phyloP scores from a whole-genome alignment of 2,888 invertebrate genomes.

The Reticulitermes lucifugus region DNA sequence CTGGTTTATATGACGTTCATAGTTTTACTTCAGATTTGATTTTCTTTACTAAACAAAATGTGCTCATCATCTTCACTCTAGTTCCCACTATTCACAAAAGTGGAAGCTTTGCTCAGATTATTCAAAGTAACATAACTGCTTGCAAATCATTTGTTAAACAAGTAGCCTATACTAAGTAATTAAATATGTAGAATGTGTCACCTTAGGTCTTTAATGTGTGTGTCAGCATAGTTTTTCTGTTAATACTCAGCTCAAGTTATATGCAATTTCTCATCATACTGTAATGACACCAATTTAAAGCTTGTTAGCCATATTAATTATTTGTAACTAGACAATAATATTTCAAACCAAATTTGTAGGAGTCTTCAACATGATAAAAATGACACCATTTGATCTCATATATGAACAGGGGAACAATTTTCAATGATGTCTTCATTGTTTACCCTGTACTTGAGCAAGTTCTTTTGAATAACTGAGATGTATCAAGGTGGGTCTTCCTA shows the following conservation, averaged over 20 bases:
- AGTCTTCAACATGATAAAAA: neutral
- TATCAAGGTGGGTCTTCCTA: too few relatives aligned
- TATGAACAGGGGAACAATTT: neutral
- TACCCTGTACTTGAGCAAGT: neutral
- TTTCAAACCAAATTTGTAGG: neutral
- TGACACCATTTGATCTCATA: neutral
- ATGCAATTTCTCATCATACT: neutral
- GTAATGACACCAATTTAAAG: neutral
- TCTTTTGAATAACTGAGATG: neutral
- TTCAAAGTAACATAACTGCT: neutral
- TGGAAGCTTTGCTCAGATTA: neutral
- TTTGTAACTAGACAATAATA: neutral
- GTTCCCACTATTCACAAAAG: neutral
- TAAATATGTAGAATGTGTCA: neutral
- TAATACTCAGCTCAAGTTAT: neutral
- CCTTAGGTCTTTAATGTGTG: neutral
- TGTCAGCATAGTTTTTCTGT: neutral
- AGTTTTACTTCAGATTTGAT: neutral
- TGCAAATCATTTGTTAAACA: constrained; percentile 1
- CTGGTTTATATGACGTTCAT: neutral
- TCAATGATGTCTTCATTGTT: neutral
- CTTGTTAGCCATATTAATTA: neutral
- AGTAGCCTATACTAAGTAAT: neutral
- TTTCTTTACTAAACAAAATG: neutral
- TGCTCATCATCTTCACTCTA: constrained; percentile 29